Conservation (phyloP, 2,888 invertebrate genomes). For the Eudemis profundana region DNA sequence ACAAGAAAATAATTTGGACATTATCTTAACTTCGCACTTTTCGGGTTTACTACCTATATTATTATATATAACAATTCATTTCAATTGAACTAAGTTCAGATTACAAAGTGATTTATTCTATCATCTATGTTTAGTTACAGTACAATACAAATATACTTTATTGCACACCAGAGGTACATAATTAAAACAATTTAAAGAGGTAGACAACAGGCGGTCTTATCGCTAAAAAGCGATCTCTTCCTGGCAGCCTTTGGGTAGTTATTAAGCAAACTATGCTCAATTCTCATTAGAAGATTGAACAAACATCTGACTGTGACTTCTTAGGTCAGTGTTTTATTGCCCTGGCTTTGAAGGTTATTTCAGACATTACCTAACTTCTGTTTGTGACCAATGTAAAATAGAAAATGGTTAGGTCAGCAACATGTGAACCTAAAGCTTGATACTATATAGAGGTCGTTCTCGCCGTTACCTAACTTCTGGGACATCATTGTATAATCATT, state of each 20-base stretch:
- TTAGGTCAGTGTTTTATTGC: neutral
- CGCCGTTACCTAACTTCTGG: no score
- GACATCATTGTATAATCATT: neutral
- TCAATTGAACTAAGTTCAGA: no score
- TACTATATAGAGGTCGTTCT: no score
- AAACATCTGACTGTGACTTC: neutral
- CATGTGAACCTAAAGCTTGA: neutral
- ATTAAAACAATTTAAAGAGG: no score
- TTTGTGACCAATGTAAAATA: neutral
- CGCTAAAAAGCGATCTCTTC: no score
- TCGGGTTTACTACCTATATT: neutral
- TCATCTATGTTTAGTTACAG: no score
- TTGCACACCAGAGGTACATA: no score
- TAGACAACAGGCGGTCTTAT: no score
- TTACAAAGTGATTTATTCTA: no score
- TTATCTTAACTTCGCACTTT: neutral
- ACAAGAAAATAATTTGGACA: neutral
- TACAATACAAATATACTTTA: no score
- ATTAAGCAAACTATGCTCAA: neutral
- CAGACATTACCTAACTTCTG: neutral
- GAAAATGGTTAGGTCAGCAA: neutral
- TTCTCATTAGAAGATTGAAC: no score
- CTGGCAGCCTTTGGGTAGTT: neutral
- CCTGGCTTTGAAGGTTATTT: neutral
- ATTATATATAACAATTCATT: no score